phyloP scores from a whole-genome alignment of 2,888 invertebrate genomes.

The Brachypalpus laphriformis region DNA sequence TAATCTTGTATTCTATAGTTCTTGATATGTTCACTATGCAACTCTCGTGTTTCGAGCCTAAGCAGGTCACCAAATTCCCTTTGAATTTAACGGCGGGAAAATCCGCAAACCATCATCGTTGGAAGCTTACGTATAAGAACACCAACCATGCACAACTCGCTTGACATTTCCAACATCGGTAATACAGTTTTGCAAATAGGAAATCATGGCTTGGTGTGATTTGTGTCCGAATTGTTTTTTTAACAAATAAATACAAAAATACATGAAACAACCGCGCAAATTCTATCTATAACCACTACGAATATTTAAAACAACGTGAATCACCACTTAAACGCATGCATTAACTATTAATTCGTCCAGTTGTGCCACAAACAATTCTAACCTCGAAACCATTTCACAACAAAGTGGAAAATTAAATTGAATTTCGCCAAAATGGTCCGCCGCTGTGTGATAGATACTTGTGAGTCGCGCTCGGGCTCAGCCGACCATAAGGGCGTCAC shows the following conservation, averaged over 20 bases:
- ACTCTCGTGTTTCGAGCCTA: too few species aligned
- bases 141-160: neutral
- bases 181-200: slow-evolving; percentile 7
- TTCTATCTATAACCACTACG: neutral
- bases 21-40: too few species aligned
- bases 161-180: slow-evolving; percentile 34
- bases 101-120: neutral
- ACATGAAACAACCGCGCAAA: neutral
- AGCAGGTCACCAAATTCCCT: too few species aligned
- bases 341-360: neutral
- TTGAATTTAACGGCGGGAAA: neutral
- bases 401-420: neutral
- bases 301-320: neutral
- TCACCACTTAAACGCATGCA: neutral
- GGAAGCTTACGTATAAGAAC: neutral
- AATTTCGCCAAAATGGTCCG: slow-evolving; percentile 79
- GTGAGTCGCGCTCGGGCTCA: slow-evolving; percentile 80
- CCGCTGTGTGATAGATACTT: slow-evolving; percentile 80
- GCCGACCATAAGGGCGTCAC: slow-evolving; percentile 86
- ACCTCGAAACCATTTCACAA: slow-evolving; percentile 42
- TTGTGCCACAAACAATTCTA: neutral
- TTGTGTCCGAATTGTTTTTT: slow-evolving; percentile 30
- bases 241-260: neutral
- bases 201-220: slow-evolving; percentile 26
- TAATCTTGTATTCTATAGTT: too few species aligned